Evolutionary conservation across 2,888 invertebrate genomes (phyloP).

Genomic region (Hydraecia micacea): DNA sequence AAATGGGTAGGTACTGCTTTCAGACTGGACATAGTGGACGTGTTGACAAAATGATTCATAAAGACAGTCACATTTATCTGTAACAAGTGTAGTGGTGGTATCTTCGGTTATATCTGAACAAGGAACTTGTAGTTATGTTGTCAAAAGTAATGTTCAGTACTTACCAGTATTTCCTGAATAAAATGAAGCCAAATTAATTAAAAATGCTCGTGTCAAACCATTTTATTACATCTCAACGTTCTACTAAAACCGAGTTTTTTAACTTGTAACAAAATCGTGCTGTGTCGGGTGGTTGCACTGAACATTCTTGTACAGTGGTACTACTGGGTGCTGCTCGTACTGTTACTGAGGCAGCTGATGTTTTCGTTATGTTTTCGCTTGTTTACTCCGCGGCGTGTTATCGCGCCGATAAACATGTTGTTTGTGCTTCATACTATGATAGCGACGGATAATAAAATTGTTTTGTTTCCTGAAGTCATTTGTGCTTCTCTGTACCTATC

Average conservation of each 20-base stretch:
- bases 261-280: not conserved
- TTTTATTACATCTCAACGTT: not conserved
- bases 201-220: not conserved
- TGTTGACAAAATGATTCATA: not conserved
- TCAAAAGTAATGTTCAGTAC: not conserved
- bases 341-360: constrained; percentile 53
- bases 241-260: not conserved
- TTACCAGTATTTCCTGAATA: not conserved
- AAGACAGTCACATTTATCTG: not conserved
- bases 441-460: constrained; percentile 44
- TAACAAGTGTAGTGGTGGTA: not conserved
- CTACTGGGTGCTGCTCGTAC: constrained; percentile 12
- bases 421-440: constrained; percentile 45
- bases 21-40: not conserved
- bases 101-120: not conserved
- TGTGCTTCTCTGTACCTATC: constrained; percentile 13
- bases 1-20: not conserved
- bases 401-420: constrained; percentile 65
- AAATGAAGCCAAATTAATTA: not conserved
- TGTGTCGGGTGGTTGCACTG: constrained; percentile 12
- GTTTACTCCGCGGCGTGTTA: constrained; percentile 58
- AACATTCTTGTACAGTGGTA: not conserved
- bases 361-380: constrained; percentile 56
- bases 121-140: not conserved
- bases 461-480: constrained; percentile 48